A percentile compares a stretch with the other conserved stretches of the same genome.
These are phyloP conservation scores for Caenorhabditis afra DNA, from an alignment of 2,888 invertebrate genomes.

Conservation along the genomic window DNA sequence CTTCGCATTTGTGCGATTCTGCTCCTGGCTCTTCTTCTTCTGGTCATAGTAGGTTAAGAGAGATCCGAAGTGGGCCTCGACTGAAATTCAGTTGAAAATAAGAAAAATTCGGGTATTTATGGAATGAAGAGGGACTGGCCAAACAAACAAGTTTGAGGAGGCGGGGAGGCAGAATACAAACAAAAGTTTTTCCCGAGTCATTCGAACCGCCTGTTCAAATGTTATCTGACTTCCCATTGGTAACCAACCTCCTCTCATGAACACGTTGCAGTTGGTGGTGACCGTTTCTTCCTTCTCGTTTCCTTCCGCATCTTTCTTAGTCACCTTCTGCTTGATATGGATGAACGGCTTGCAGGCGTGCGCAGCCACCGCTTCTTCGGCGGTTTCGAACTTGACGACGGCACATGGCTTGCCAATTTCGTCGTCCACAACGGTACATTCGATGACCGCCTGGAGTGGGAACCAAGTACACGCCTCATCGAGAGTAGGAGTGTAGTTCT, in stretches of 20 bases:
- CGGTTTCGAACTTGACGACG: slow-evolving; percentile 63
- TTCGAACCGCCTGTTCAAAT: slow-evolving; percentile 23
- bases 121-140: background rate
- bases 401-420: slow-evolving; percentile 60
- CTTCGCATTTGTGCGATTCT: slow-evolving; percentile 16
- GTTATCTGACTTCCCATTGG: background rate
- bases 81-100: slow-evolving; percentile 43
- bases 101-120: background rate
- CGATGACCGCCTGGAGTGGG: slow-evolving; percentile 52
- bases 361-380: slow-evolving; percentile 62
- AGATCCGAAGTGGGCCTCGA: slow-evolving; percentile 66
- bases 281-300: slow-evolving; percentile 27
- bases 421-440: slow-evolving; percentile 50
- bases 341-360: slow-evolving; percentile 60
- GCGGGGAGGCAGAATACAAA: slow-evolving; percentile 16
- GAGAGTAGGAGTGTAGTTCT: slow-evolving; percentile 48
- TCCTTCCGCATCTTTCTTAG: slow-evolving; percentile 10
- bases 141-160: slow-evolving; percentile 16
- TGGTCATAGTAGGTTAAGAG: slow-evolving; percentile 57
- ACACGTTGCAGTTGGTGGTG: slow-evolving; percentile 55
- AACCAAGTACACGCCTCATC: slow-evolving; percentile 63
- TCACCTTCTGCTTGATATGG: slow-evolving; percentile 11
- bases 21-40: slow-evolving; percentile 44
- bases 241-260: slow-evolving; percentile 58
- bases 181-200: slow-evolving; percentile 5